Evolutionary conservation across 2,797 vertebrate species (phyloP).

Genomic region (Acestrorhynchus altus): DNA sequence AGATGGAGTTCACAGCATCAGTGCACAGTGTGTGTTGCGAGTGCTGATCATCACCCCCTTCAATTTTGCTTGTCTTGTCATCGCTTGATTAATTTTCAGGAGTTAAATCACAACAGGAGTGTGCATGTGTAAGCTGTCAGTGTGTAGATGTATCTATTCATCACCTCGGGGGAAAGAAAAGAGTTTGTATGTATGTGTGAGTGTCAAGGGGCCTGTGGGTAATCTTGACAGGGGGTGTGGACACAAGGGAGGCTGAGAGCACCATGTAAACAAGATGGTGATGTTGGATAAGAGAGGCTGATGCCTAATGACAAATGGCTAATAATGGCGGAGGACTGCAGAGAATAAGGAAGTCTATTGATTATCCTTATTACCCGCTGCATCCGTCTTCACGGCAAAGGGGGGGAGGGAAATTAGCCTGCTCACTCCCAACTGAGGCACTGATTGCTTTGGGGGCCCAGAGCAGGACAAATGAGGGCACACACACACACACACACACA

Average conservation of each 20-base stretch:
- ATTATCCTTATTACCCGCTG: constrained; percentile 84
- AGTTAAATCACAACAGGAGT: constrained; percentile 76
- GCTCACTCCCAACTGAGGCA: constrained; percentile 75
- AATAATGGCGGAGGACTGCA: constrained; percentile 70
- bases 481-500: constrained; percentile 33
- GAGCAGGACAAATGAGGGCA: constrained; percentile 76
- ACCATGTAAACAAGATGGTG: constrained; percentile 76
- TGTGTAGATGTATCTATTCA: constrained; percentile 76
- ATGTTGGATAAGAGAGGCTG: constrained; percentile 75
- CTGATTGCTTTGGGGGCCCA: constrained; percentile 79
- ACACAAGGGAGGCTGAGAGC: constrained; percentile 49
- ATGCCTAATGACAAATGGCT: constrained; percentile 76
- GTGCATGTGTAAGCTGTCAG: constrained; percentile 81
- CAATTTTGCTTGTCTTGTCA: constrained; percentile 67
- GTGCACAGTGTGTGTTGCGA: constrained; percentile 90
- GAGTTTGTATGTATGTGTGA: neutral
- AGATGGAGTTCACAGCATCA: constrained; percentile 95
- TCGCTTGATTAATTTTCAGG: constrained; percentile 80
- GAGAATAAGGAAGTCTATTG: constrained; percentile 78
- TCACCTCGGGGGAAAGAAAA: constrained; percentile 67
- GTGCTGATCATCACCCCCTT: constrained; percentile 96
- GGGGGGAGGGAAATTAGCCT: constrained; percentile 76
- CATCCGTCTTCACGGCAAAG: constrained; percentile 76
- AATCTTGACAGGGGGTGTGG: constrained; percentile 56
- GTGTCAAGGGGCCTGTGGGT: constrained; percentile 49